Conservation (phyloP, 2,888 invertebrate genomes). For the Yponomeuta evonymella region DNA sequence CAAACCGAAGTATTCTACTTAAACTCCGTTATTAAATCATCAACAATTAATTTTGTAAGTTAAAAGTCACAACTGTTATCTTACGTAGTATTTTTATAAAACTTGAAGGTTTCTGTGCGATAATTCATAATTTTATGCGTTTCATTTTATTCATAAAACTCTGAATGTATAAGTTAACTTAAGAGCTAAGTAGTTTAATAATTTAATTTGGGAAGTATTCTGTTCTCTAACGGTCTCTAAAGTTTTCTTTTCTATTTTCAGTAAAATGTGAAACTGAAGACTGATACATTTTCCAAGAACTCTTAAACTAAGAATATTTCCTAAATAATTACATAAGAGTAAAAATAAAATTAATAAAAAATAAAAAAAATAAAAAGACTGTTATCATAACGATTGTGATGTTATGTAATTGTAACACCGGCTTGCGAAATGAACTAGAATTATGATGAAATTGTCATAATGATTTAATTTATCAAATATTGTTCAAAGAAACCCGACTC, state of each 20-base stretch:
- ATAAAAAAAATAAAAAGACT: slow-evolving; percentile 65
- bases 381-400: slow-evolving; percentile 61
- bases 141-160: background rate
- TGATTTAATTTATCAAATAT: background rate
- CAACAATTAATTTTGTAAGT: too few species aligned
- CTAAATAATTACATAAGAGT: slow-evolving; percentile 17
- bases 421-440: slow-evolving; percentile 50
- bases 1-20: too few species aligned
- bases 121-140: background rate
- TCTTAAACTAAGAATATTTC: background rate
- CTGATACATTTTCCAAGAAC: background rate
- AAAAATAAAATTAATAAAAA: slow-evolving; percentile 27
- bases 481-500: slow-evolving; percentile 58
- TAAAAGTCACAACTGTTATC: too few species aligned
- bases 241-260: background rate
- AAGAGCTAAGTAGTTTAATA: background rate
- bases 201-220: background rate
- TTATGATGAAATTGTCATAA: background rate
- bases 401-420: slow-evolving; percentile 32
- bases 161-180: background rate
- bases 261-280: background rate
- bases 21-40: too few species aligned
- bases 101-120: too few species aligned
- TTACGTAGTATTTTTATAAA: too few species aligned
- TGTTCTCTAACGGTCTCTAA: background rate